phyloP scores from a whole-genome alignment of 1,140 invertebrate genomes.

The Kradibia gibbosae region DNA sequence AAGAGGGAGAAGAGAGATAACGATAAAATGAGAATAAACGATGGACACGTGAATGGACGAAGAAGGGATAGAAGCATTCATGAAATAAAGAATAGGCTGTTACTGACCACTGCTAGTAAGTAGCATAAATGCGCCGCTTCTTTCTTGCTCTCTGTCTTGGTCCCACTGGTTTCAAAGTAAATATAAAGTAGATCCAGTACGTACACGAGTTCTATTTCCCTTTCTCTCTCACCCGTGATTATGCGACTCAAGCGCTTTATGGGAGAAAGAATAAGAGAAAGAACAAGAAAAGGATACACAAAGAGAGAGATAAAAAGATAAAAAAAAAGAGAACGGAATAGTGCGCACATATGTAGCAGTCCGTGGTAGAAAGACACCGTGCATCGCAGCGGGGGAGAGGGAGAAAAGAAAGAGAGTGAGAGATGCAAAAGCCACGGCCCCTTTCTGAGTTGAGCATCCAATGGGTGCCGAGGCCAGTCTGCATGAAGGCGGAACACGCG shows the following conservation, averaged over 20 bases:
- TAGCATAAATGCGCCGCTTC: slow-evolving; percentile 36
- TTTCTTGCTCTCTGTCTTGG: not conserved
- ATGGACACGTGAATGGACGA: slow-evolving; percentile 16
- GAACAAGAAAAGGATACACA: slow-evolving; percentile 20
- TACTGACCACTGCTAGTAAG: slow-evolving; percentile 25
- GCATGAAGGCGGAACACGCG: slow-evolving; percentile 72
- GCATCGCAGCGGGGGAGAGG: slow-evolving; percentile 42
- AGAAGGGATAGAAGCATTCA: slow-evolving; percentile 1
- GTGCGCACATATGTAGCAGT: too few species aligned
- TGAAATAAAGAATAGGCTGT: slow-evolving; percentile 37
- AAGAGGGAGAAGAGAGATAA: slow-evolving; percentile 16
- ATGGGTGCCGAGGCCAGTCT: slow-evolving; percentile 69
- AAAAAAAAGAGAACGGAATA: slow-evolving; percentile 28
- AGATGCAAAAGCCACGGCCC: slow-evolving; percentile 53
- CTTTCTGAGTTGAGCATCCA: slow-evolving; percentile 62
- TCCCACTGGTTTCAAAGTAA: not conserved
- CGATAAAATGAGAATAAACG: slow-evolving; percentile 41
- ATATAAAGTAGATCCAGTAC: slow-evolving; percentile 63
- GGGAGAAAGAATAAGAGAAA: slow-evolving; percentile 30
- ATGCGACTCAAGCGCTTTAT: slow-evolving; percentile 40
- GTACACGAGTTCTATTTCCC: not conserved
- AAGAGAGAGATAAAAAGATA: not conserved
- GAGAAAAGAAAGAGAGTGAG: not conserved
- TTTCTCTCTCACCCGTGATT: not conserved
- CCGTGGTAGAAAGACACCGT: too few species aligned